Evolutionary conservation across 2,797 vertebrate species (phyloP), one percentile per base, ranked within the genome.

Genomic region (Kryptolebias ocellatus): DNA sequence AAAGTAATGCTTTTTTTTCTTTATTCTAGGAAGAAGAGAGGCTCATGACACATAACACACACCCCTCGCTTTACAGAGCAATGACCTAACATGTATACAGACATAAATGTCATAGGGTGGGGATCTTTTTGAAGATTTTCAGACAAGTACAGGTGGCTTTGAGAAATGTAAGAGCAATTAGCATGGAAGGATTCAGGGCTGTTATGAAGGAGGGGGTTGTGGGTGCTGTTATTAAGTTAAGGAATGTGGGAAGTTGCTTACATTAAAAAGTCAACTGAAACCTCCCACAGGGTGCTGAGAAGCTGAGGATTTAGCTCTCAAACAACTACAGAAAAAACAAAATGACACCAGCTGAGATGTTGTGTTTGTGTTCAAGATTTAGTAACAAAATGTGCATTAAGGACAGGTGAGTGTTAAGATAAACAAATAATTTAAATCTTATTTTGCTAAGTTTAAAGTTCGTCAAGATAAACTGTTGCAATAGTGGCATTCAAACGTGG

Each of bases 1-100:
- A 90, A 68, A 86, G 84, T 46, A 61, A 85, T 80, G 79, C 78
- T 55, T 80, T 87, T 80, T 80, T 64, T 53, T 15, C 34, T 89
- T 87, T 85, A 81, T 83, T 77, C 76, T 80, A 47, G 53, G 76
- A 87, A 79, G 57, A 73, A 67, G 80, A 75, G 80, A 64, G 54
- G 78, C 81, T 81, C 81, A 84, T 79, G 80, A 84, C 77, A 88
- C 83, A 81, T 71, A 79, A 83, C 72, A 83, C 84, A 85, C 86
- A 64, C 80, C 79, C 83, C 75, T 72, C 2, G 28, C 79, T 85
- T 83, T 79, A 75, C 55, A 88, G 81, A 72, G 63, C 60, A 60
- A 74, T 74, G 86, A 85, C 72, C 80, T 27, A 68, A 82, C 78
- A 74, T 87, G 86, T 80, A 83, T 67, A 79, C 45, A 81, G 49